Evolutionary conservation across 2,888 invertebrate species (phyloP).

Genomic region (Lasius fuliginosus): DNA sequence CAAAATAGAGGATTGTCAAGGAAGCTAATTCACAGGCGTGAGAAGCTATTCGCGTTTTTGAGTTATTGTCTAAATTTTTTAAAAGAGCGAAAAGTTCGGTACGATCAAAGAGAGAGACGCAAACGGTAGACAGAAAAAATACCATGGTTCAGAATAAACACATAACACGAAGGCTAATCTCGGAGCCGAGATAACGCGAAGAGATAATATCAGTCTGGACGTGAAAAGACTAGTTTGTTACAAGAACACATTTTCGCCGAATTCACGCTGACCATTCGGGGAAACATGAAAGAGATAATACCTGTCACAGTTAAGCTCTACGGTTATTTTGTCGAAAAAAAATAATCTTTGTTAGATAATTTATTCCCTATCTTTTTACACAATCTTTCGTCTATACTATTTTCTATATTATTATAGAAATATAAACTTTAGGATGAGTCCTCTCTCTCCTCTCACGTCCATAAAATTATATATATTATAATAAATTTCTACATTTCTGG

Average conservation of each 20-base stretch:
- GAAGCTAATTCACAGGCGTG: background rate
- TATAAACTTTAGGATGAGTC: background rate
- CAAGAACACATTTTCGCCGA: constrained; percentile 71
- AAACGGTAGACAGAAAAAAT: constrained; percentile 65
- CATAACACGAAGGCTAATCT: constrained; percentile 75
- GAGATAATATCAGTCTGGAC: constrained; percentile 76
- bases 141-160: constrained; percentile 64
- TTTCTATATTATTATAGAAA: background rate
- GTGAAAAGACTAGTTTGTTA: constrained; percentile 56
- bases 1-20: background rate
- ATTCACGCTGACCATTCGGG: constrained; percentile 44
- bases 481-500: background rate
- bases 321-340: background rate
- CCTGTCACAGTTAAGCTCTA: background rate
- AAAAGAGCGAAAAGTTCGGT: constrained; percentile 52
- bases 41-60: background rate
- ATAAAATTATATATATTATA: background rate
- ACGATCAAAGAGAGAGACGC: constrained; percentile 59
- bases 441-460: background rate
- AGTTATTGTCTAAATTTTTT: constrained; percentile 55
- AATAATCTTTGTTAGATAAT: background rate
- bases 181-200: constrained; percentile 72
- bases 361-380: background rate
- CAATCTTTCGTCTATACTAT: background rate
- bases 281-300: background rate